Base-by-base conservation (phyloP, 1,140 invertebrate genomes). In the Diplogasteroides magnus region DNA sequence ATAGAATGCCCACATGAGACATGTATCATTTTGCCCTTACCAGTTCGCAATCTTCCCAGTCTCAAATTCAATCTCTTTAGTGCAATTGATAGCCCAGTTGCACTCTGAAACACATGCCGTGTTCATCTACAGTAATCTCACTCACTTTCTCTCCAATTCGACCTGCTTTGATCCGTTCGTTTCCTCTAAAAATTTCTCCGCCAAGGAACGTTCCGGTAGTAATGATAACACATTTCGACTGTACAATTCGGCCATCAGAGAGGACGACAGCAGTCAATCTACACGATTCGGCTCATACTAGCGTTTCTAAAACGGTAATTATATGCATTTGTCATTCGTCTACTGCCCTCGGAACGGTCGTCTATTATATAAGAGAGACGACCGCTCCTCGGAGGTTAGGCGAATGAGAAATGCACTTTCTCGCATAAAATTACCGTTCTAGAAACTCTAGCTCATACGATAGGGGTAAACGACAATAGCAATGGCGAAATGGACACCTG, bases 141-240 rank as follows among this genome's bases (percentile, higher is more conserved):
- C 15, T 26, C 1, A 92, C 88, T 73, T 87, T 87, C 84, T 95
- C 93, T 11, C 90, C 91, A 1, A 93, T 86, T 75, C 93, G 84
- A 1, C 93, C 93, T 68, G 92, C 92, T n/a, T 91, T 90, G 69
- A 84, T 86, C 23, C 87, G 85, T 68, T 91, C 88, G 64, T 91
- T 83, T 15, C 93, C 93, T 74, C 93, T 90, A 83, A 92, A 92
- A 59, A 96, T 94, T 80, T 90, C 87, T 1, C 90, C 93, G 69
- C 91, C 87, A 26, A 96, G 85, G 86, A 96, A 96, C n/a, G 93
- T 96, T 19, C 93, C 93, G 0, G 93, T 94, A 31, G 93, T 94
- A 73, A 96, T 87, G 1, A 96, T 87, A 28, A 94, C 91, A 59
- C 89, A 85, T 68, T 88, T 86, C 2, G 78, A 65, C 6, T 56